A percentile compares a stretch with the other conserved stretches of the same genome.
Evolutionary conservation across 2,797 vertebrate genomes (phyloP).

Genomic region (Sebastes kiyomatsui): DNA sequence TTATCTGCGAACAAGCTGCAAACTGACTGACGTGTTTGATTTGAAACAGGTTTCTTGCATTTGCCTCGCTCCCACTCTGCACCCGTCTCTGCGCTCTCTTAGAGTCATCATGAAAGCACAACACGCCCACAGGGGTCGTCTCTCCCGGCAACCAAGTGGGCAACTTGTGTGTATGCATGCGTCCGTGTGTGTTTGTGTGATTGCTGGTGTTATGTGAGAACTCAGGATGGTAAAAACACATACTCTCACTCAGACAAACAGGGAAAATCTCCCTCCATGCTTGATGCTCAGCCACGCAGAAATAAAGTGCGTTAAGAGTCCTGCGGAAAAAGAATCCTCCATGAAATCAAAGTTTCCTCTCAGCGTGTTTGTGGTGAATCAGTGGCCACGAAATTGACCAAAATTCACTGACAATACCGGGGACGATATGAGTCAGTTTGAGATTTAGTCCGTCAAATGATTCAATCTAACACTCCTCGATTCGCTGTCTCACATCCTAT

Average conservation of each 20-base stretch:
- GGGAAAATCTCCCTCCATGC: conserved; percentile 2
- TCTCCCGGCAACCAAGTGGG: conserved; percentile 73
- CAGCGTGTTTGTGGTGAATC: conserved; percentile 18
- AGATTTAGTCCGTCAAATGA: conserved; percentile 35
- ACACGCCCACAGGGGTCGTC: conserved; percentile 71
- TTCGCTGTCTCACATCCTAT: conserved; percentile 39
- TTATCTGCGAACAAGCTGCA: conserved; percentile 4
- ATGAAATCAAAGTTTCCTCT: conserved; percentile 51
- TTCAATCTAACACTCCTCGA: conserved; percentile 29
- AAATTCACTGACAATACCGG: conserved; percentile 32
- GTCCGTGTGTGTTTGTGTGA: conserved; percentile 5
- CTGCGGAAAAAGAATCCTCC: conserved; percentile 27
- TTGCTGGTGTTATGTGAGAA: conserved; percentile 30
- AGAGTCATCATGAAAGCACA: conserved; percentile 70
- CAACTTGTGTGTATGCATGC: conserved; percentile 34
- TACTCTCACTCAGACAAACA: conserved; percentile 31
- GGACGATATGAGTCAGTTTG: conserved; percentile 59
- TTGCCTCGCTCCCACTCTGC: conserved; percentile 37
- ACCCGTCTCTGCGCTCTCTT: conserved; percentile 48
- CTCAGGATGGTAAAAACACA: conserved; percentile 37
- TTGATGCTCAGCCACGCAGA: conserved; percentile 13
- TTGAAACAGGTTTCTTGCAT: conserved; percentile 30
- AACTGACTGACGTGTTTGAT: conserved; percentile 27
- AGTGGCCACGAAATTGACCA: conserved; percentile 48
- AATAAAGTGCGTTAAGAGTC: neutral